A percentile compares a stretch with the other conserved stretches of the same genome.
Conservation (phyloP, 1,140 invertebrate species). For the Cotesia chilonis region DNA sequence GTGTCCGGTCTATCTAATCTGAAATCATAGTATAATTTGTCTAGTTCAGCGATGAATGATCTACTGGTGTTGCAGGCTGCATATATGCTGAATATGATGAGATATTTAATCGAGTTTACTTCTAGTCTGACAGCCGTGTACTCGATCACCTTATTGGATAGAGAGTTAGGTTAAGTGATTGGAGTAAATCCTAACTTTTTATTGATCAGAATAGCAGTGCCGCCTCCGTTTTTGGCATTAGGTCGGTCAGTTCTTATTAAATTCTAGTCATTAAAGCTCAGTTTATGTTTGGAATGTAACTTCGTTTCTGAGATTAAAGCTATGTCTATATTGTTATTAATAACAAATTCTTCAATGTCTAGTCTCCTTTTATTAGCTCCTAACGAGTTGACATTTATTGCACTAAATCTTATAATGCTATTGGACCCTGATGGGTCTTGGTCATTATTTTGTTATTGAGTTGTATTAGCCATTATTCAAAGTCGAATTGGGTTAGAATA, state of each 20-base stretch:
- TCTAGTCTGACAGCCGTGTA: too few species aligned
- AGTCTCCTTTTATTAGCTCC: constrained; percentile 4
- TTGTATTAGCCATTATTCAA: neutral
- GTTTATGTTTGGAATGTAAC: constrained; percentile 10
- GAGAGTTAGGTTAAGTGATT: too few species aligned
- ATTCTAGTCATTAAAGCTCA: constrained; percentile 5
- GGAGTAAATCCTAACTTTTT: too few species aligned
- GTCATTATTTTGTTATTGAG: neutral
- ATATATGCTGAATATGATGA: too few species aligned
- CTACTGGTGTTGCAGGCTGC: too few species aligned
- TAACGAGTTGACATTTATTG: constrained; percentile 34
- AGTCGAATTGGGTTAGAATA: neutral
- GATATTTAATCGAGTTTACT: too few species aligned
- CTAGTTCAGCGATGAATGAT: too few species aligned
- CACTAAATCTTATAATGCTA: neutral
- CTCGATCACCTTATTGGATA: too few species aligned
- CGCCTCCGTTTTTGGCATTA: constrained; percentile 8
- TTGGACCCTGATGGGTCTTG: neutral
- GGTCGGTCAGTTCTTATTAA: constrained; percentile 24
- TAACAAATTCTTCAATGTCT: constrained; percentile 18
- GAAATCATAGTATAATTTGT: too few species aligned
- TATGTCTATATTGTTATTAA: neutral
- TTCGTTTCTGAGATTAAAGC: constrained; percentile 11
- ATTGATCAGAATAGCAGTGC: constrained; percentile 25
- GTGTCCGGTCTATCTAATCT: too few species aligned